Evolutionary conservation across 2,888 invertebrate species (phyloP), one percentile per base, ranked within the genome.

Genomic region (Cosmorhoe ocellata): DNA sequence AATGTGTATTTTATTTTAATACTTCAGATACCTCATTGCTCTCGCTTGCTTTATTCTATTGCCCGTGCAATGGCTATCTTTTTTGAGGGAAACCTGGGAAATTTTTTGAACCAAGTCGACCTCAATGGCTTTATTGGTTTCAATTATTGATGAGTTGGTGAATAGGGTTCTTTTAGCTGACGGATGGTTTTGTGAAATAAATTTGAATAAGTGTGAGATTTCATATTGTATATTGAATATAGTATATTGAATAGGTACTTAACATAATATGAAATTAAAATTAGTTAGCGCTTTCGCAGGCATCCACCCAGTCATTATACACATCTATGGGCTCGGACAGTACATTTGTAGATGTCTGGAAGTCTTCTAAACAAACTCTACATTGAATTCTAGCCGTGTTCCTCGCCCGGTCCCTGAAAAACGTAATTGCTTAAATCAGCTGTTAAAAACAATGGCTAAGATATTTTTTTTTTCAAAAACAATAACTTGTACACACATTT

Each of bases 221-320:
- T 51, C 37, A 30, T 46, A 41, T 55, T 44, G n/a, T n/a, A n/a
- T n/a, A n/a, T n/a, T n/a, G n/a, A n/a, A n/a, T n/a, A n/a, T n/a
- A n/a, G n/a, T n/a, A 59, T 58, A 56, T 51, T 42, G 5, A 24
- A 24, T 22, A 36, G 10, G 10, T 40, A 34, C 37, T 58, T 60
- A 52, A 49, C 38, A 52, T 47, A 52, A 60, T 51, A 52, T 36
- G 18, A 36, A 18, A 54, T 48, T 33, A 48, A 69, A 63, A 62
- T 68, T 85, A 88, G 67, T 82, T 99, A 47, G 98, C 99, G 68
- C 92, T 93, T 92, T 99, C 99, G 89, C 99, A 99, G 0, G 99
- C 99, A 91, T 99, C 99, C 54, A 99, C 98, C 99, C 99, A 99
- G 81, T 99, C 99, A 85, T 99, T 98, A 81, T 99, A 99, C 10